A percentile compares a stretch with the other conserved stretches of the same genome.
phyloP scores from a whole-genome alignment of 2,888 invertebrate genomes.

The Brachycybe producta region DNA sequence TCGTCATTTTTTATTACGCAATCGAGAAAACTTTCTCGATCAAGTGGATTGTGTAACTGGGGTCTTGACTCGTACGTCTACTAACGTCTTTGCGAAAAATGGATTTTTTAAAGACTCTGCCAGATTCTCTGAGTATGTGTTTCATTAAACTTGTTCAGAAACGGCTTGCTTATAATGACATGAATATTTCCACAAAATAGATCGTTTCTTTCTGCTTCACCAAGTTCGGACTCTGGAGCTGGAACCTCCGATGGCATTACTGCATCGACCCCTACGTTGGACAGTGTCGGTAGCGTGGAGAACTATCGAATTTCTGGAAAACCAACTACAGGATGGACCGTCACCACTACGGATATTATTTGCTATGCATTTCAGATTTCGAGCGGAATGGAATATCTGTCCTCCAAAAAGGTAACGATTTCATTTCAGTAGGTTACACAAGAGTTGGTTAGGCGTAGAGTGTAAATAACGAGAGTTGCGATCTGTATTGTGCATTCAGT shows the following conservation, averaged over 20 bases:
- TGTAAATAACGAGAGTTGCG: not conserved
- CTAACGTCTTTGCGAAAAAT: no score
- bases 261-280: not conserved
- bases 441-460: no score
- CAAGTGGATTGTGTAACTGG: conserved; percentile 48
- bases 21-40: conserved; percentile 68
- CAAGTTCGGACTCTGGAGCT: no score
- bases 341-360: conserved; percentile 61
- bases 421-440: not conserved
- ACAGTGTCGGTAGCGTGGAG: not conserved
- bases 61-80: no score
- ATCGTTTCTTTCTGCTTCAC: no score
- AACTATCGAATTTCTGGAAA: conserved; percentile 5
- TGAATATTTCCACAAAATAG: no score
- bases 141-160: not conserved
- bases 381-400: conserved; percentile 87
- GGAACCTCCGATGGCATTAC: no score
- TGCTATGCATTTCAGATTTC: conserved; percentile 89
- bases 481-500: conserved; percentile 26
- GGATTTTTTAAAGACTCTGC: no score
- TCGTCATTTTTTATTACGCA: conserved; percentile 69
- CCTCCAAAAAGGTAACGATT: conserved; percentile 62
- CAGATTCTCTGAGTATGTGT: no score
- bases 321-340: not conserved
- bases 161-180: no score